Evolutionary conservation across 2,113 vertebrate species (phyloP), one percentile per base, ranked within the genome.

Genomic region (Poeciliopsis retropinna): DNA sequence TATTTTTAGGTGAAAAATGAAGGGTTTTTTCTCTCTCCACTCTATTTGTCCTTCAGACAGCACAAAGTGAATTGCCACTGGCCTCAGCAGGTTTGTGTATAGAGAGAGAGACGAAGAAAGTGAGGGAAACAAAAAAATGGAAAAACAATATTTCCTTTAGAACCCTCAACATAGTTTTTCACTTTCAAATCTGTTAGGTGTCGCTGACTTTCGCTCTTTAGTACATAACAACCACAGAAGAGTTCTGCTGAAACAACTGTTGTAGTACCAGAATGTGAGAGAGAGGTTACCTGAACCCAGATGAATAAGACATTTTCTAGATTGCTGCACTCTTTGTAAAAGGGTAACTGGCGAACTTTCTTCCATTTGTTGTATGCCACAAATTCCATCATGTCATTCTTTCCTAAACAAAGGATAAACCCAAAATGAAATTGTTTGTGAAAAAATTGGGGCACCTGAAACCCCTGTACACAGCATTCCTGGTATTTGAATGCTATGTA

Each of bases 251-350:
- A 19, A 47, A 47, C 44, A 47, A 19, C 44, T 47, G 44, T 17
- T 19, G 44, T 19, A 19, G 7, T n/a, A 57, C 51, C 25, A 57
- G 51, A 57, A 57, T 57, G 19, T 57, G 22, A 57, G 47, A 19
- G 44, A 17, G 51, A 57, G 51, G 17, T 57, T 57, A n/a, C 17
- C 51, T 92, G 88, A 91, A 87, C 89, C 79, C 47, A 65, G 68
- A 83, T 91, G 86, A 93, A 91, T 89, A 87, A 82, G 90, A 90
- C 90, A 92, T 93, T 92, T 47, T 47, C 44, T 19, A 47, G 17
- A 19, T 47, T 93, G 90, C 80, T 37, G 39, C 61, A 54, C 66
- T 79, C 80, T 87, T 89, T 91, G 80, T 93, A 87, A 92, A 86
- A 76, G 80, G 84, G 79, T 93, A 92, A 93, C 25, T 47, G 17